A percentile compares a stretch with the other conserved stretches of the same genome.
These are phyloP conservation scores for Hypotaenidia philippensis DNA, from an alignment of 2,797 vertebrate genomes.

Conservation along the genomic window DNA sequence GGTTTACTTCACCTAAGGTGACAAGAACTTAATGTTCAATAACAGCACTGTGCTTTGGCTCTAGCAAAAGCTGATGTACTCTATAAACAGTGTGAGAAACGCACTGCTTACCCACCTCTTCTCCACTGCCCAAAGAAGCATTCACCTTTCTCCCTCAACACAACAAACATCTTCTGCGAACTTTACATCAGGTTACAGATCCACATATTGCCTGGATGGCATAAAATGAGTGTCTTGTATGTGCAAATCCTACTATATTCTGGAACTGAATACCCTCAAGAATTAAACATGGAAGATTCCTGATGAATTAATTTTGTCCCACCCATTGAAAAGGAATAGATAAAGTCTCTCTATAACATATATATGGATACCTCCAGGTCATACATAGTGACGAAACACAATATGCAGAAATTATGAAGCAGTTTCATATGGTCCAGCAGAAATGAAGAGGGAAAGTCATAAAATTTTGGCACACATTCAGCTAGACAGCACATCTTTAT, in stretches of 20 bases:
- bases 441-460: neutral
- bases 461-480: constrained; percentile 19
- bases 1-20: neutral
- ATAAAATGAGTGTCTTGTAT: neutral
- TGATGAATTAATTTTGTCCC: constrained; percentile 8
- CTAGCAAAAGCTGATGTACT: neutral
- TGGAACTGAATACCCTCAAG: neutral
- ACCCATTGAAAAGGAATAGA: neutral
- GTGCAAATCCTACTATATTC: neutral
- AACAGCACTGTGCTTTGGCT: neutral
- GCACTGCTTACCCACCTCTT: neutral
- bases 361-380: constrained; percentile 13
- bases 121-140: neutral
- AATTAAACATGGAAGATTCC: neutral
- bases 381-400: constrained; percentile 33
- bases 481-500: neutral
- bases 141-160: neutral
- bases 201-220: neutral
- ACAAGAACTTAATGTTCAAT: neutral
- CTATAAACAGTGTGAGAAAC: neutral
- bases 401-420: constrained; percentile 17
- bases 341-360: constrained; percentile 10
- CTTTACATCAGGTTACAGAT: neutral
- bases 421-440: neutral
- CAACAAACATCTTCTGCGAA: neutral